Evolutionary conservation across 2,797 vertebrate genomes (phyloP), one percentile per base, ranked within the genome.

Genomic region (Labeo calbasu): DNA sequence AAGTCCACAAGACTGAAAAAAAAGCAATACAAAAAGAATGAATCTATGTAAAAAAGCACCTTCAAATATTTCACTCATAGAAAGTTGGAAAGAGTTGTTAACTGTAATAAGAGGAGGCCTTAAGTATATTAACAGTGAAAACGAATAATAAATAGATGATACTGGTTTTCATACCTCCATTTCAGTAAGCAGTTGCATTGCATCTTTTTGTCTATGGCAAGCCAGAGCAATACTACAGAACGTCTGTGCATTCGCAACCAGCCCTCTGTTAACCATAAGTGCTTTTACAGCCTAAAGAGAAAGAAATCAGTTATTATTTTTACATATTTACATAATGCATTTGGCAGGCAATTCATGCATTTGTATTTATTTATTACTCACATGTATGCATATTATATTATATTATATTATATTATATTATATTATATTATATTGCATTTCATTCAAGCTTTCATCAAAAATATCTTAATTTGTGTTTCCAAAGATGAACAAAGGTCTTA

Each of bases 171-270:
- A 91, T 92, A 97, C 96, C 95, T 95, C 93, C 93, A 97, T 94
- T 86, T 97, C 96, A 0, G 88, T 86, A 21, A 99, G 95, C 46
- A 99, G 92, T 92, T 96, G 96, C 76, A 98, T 90, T 2, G 96
- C 97, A 0, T 99, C 96, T 19, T 88, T 83, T 86, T 92, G 86
- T 1, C 0, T 92, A 53, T 25, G 87, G 88, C 98, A 99, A 75
- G 95, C 96, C 1, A 97, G 93, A 0, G 98, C 98, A 23, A 99
- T 90, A 88, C 92, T 92, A 57, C 96, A 96, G 83, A 97, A 99
- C 0, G 97, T 99, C 81, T 96, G 95, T 1, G 96, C 80, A 66
- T 97, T 93, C 9, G 95, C 93, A 0, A 87, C 88, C 0, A 99
- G 68, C 14, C 95, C 91, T 32, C 91, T 94, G 84, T 96, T 92